Evolutionary conservation across 2,797 vertebrate species (phyloP), one percentile per base, ranked within the genome.

Genomic region (Lithobates pipiens): DNA sequence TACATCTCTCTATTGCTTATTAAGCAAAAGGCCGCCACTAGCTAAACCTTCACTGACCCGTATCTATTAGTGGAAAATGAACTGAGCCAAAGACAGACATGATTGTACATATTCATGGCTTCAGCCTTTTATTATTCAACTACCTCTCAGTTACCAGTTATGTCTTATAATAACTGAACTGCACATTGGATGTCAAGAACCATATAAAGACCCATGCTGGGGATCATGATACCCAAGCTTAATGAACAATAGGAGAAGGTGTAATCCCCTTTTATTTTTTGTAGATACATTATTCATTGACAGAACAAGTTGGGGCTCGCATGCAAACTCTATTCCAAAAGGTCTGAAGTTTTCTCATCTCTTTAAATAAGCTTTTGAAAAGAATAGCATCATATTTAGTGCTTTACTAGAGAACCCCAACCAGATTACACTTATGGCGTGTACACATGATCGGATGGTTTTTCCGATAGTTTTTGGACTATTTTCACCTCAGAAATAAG

Each of bases 61-160:
- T 13, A 81, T 85, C 65, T 86, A 78, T 86, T 77, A 67, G 32
- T 16, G 34, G 69, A 50, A 73, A 50, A 72, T 68, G 27, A 76
- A 71, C 32, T 68, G 32, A 86, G 46, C 50, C 65, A 77, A 18
- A 86, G 32, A 39, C 32, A 69, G 75, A 29, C 74, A 65, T 86
- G 68, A 44, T 54, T 78, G 74, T 82, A 82, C 80, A 86, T 86
- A 82, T 73, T 78, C 80, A 82, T 50, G 36, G 57, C 21, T 57
- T 82, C 25, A 7, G 27, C 67, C 71, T 13, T 27, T 29, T 32
- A 71, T 72, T 77, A 77, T 84, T 57, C 18, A 84, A 63, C n/a
- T 54, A 27, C 23, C 7, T 80, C 29, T 65, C 29, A 10, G n/a
- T 46, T 68, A 71, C 42, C 42, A 54, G 34, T 32, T n/a, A 75